phyloP scores from a whole-genome alignment of 2,888 invertebrate genomes.

The Drosophila paramelanica region DNA sequence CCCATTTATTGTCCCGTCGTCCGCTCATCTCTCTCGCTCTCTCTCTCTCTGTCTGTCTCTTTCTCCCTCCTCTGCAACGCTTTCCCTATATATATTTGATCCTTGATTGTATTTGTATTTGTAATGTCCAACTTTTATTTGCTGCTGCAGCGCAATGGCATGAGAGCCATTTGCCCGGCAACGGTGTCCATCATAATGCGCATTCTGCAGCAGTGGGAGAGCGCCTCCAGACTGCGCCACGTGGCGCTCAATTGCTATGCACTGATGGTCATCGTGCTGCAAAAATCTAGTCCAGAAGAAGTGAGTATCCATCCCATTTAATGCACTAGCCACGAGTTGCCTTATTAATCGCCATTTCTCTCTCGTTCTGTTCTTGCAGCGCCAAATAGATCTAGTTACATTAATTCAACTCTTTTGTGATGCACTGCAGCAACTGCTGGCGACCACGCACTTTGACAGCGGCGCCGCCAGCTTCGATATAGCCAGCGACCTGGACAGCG shows the following conservation, averaged over 20 bases:
- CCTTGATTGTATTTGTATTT: not conserved
- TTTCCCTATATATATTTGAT: not conserved
- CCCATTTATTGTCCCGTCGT: slow-evolving; percentile 31
- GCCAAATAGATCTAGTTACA: slow-evolving; percentile 87
- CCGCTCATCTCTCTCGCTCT: slow-evolving; percentile 6
- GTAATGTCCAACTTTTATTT: not conserved
- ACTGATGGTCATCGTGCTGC: slow-evolving; percentile 86
- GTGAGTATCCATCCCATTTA: slow-evolving; percentile 70
- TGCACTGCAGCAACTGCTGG: slow-evolving; percentile 82
- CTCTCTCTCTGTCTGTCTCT: slow-evolving; percentile 6
- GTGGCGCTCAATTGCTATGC: slow-evolving; percentile 86
- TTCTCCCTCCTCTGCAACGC: not conserved
- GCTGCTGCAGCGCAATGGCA: slow-evolving; percentile 86
- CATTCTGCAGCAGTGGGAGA: slow-evolving; percentile 85
- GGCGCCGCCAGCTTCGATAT: slow-evolving; percentile 79
- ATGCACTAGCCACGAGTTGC: no score
- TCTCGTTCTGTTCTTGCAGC: slow-evolving; percentile 77
- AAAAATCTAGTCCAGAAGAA: slow-evolving; percentile 87
- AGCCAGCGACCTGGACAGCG: slow-evolving; percentile 75
- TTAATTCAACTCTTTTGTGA: slow-evolving; percentile 85
- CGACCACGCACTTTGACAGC: slow-evolving; percentile 80
- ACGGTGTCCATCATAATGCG: slow-evolving; percentile 87
- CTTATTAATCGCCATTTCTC: not conserved
- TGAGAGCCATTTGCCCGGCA: slow-evolving; percentile 87
- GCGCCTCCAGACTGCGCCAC: slow-evolving; percentile 83